Evolutionary conservation across 1,140 invertebrate genomes (phyloP).

Genomic region (Brachionus manjavacas): DNA sequence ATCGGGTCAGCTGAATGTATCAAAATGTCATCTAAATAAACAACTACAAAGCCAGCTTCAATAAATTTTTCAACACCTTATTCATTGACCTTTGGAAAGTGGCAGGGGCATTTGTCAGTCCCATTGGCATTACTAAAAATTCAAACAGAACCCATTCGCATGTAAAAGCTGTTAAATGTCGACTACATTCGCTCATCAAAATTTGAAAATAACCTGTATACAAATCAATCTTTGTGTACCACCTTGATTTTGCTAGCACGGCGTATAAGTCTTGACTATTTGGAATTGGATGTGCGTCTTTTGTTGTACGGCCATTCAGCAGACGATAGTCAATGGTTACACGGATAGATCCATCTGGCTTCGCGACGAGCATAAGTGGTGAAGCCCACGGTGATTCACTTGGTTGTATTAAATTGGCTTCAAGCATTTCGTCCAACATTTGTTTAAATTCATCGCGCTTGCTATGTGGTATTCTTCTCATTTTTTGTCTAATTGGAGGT

Average conservation of each 20-base stretch:
- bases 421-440: conserved; percentile 39
- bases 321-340: conserved; percentile 31
- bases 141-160: conserved; percentile 47
- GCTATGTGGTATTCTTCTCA: background rate
- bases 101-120: conserved; percentile 54
- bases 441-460: background rate
- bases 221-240: conserved; percentile 44
- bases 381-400: background rate
- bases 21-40: no score
- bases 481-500: background rate
- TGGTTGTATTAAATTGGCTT: conserved; percentile 41
- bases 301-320: conserved; percentile 7
- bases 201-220: conserved; percentile 46
- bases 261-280: background rate
- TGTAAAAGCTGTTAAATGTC: conserved; percentile 41
- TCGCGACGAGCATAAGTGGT: background rate
- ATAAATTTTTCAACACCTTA: background rate
- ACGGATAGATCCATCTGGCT: background rate
- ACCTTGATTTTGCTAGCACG: background rate
- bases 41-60: background rate
- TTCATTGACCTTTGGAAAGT: conserved; percentile 61
- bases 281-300: conserved; percentile 30
- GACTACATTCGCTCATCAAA: conserved; percentile 35
- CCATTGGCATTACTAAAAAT: conserved; percentile 57
- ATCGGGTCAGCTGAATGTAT: no score